Base-by-base conservation (phyloP, 1,140 invertebrate species). In the Contarinia nasturtii region DNA sequence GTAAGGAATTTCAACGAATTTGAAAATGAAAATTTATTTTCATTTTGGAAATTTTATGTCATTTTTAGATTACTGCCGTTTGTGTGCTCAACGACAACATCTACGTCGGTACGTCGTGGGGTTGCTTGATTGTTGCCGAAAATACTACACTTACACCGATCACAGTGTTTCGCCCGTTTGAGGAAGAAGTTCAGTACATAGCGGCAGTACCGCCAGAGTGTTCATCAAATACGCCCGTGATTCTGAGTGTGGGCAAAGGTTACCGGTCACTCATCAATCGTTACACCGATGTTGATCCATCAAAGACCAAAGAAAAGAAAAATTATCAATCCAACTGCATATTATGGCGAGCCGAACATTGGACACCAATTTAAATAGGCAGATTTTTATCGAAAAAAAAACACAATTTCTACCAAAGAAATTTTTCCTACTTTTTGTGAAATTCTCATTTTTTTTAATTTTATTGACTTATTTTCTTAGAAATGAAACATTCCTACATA, bases 101-200 rank as follows among this genome's bases (percentile, higher is more conserved):
- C 8, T 91, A 89, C 58, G 80, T 90, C 46, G 90, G 89, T 34
- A 93, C 89, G 2, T 86, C 82, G 1, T 90, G 86, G 83, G 90
- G 90, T 8, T 91, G 88, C 58, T 69, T 94, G 33, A 82, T 93
- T 17, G 81, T 93, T 1, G 86, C 84, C 2, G 86, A 89, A 61
- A 73, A 79, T 33, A 70, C 73, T 40, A 77, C 82, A 2, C 67
- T 94, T 47, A 68, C 83, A 18, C 90, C 89, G 0, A 79, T 92
- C 27, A 90, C 86, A 1, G 83, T 92, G 14, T 93, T 92, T 62
- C 68, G 88, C 45, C 89, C 89, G 1, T 90, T 86, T 56, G 83
- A 89, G 60, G 82, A 86, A 54, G 85, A 91, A 62, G 83, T 67
- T 19, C 61, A 63, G 44, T 55, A 60, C n/a, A 67, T 67, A 21